Conservation (phyloP, 2,888 invertebrate species). For the Euzophera pinguis region DNA sequence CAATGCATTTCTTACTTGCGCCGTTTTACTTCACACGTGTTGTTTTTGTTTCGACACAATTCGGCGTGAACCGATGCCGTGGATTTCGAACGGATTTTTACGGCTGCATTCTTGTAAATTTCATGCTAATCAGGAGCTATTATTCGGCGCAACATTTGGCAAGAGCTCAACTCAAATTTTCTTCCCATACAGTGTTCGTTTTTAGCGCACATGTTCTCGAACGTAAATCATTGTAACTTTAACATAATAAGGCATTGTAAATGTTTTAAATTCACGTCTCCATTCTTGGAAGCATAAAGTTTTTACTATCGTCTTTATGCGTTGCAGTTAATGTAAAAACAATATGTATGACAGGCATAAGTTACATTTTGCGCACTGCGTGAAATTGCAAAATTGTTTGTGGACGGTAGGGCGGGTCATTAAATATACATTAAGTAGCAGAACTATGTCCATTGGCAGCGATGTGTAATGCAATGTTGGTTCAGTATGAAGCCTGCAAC, state of each 20-base stretch:
- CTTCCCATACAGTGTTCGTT: slow-evolving; percentile 4
- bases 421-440: slow-evolving; percentile 51
- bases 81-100: slow-evolving; percentile 17
- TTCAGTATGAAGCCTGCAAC: not conserved
- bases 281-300: slow-evolving; percentile 12
- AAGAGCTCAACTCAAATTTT: slow-evolving; percentile 9
- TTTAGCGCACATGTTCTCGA: slow-evolving; percentile 10
- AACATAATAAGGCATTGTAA: slow-evolving; percentile 4
- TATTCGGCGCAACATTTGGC: slow-evolving; percentile 15
- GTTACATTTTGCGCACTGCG: slow-evolving; percentile 19
- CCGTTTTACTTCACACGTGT: slow-evolving; percentile 42
- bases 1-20: slow-evolving; percentile 49
- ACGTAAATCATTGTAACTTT: slow-evolving; percentile 7
- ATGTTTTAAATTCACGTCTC: not conserved
- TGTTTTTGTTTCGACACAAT: slow-evolving; percentile 29
- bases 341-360: slow-evolving; percentile 9
- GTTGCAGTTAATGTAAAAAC: slow-evolving; percentile 7
- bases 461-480: slow-evolving; percentile 26
- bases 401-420: slow-evolving; percentile 41
- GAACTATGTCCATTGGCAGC: slow-evolving; percentile 30
- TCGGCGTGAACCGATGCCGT: slow-evolving; percentile 16
- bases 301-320: slow-evolving; percentile 13
- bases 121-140: slow-evolving; percentile 28
- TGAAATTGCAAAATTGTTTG: slow-evolving; percentile 40
- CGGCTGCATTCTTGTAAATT: slow-evolving; percentile 30